Evolutionary conservation across 2,888 invertebrate species (phyloP).

Genomic region (Zygaena filipendulae): DNA sequence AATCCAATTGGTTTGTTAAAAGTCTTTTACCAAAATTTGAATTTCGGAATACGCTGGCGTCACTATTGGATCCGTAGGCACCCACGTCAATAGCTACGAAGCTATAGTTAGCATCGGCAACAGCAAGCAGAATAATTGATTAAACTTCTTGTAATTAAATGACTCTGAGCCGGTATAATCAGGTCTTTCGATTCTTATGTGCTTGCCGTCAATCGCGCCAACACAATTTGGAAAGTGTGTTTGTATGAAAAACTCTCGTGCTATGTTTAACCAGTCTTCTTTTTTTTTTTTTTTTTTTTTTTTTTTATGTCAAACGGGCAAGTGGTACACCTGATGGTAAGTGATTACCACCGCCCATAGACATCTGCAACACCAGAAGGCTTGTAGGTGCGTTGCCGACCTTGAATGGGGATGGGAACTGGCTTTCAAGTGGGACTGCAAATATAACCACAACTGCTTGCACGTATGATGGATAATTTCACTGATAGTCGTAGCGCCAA

Average conservation of each 20-base stretch:
- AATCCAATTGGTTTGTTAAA: conserved; percentile 8
- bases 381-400: too few species aligned
- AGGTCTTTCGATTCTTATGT: conserved; percentile 18
- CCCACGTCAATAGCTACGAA: conserved; percentile 1
- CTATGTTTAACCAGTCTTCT: conserved; percentile 5
- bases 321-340: too few species aligned
- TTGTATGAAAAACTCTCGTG: conserved; percentile 16
- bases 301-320: too few species aligned
- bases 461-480: conserved; percentile 4
- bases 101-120: conserved; percentile 17
- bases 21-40: conserved; percentile 8
- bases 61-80: conserved; percentile 6
- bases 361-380: too few species aligned
- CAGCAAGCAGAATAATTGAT: conserved; percentile 17
- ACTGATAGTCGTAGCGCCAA: conserved; percentile 4
- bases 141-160: conserved; percentile 18
- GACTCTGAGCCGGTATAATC: conserved; percentile 17
- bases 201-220: conserved; percentile 19
- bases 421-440: too few species aligned
- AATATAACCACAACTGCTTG: conserved; percentile 4
- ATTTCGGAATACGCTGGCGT: conserved; percentile 6
- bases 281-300: conserved; percentile 2
- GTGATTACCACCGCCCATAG: too few species aligned
- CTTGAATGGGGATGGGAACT: too few species aligned
- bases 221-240: conserved; percentile 19